Percentiles rank a stretch among this genome's conserved stretches.
Evolutionary conservation across 2,888 invertebrate species (phyloP).

Genomic region (Epirrhoe alternata): DNA sequence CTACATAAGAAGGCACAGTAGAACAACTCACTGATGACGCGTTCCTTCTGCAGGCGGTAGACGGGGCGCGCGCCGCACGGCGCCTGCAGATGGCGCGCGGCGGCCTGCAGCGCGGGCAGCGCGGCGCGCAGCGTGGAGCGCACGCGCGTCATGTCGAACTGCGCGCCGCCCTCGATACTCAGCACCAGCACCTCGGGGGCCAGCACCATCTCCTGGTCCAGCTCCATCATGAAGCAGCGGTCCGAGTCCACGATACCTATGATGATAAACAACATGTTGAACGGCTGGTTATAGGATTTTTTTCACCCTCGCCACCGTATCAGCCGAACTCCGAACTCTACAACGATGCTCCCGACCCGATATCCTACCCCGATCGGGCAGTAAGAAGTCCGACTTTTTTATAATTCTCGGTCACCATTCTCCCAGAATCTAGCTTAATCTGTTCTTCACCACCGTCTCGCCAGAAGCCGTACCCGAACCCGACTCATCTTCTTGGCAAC

Average conservation of each 20-base stretch:
- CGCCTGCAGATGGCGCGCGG: constrained; percentile 31
- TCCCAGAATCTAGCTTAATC: too few species aligned
- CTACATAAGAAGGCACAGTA: too few species aligned
- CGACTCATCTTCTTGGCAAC: too few species aligned
- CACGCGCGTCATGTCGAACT: constrained; percentile 92
- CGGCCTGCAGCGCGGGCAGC: constrained; percentile 71
- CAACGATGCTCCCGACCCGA: too few species aligned
- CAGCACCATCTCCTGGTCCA: constrained; percentile 91
- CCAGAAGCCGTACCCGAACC: too few species aligned
- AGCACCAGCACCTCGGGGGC: constrained; percentile 85
- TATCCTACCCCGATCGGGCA: too few species aligned
- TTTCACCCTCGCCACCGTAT: too few species aligned
- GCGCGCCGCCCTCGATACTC: constrained; percentile 90
- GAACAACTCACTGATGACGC: constrained; percentile 87
- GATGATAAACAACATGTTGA: not conserved
- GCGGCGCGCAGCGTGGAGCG: constrained; percentile 90
- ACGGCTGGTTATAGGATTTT: too few species aligned
- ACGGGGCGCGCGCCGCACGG: constrained; percentile 86
- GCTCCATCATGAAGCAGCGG: constrained; percentile 96
- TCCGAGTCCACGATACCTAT: constrained; percentile 92
- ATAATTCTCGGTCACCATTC: too few species aligned
- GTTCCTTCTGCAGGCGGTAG: constrained; percentile 89
- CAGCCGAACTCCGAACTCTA: too few species aligned
- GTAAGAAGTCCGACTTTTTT: too few species aligned
- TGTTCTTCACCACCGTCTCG: too few species aligned